These are phyloP conservation scores for Dynastes maya DNA, from an alignment of 2,888 invertebrate species.

Conservation along the genomic window DNA sequence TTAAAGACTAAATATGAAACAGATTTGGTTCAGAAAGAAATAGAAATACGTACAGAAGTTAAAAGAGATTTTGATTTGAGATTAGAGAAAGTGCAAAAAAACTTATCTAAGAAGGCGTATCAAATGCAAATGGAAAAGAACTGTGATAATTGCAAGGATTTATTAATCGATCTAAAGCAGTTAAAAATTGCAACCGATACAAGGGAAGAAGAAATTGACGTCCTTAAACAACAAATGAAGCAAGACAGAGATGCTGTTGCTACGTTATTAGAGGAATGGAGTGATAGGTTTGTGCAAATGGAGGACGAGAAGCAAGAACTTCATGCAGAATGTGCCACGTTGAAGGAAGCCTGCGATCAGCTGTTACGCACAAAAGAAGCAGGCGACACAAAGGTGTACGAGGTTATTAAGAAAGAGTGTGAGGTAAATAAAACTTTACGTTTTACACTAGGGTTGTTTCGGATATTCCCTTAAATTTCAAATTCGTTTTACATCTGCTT, in stretches of 20 bases:
- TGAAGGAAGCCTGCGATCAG: conserved; percentile 33
- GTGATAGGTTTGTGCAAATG: conserved; percentile 54
- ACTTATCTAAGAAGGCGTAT: conserved; percentile 32
- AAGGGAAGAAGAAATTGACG: conserved; percentile 42
- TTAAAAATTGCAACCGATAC: conserved; percentile 36
- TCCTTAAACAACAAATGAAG: conserved; percentile 50
- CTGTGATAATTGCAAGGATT: conserved; percentile 48
- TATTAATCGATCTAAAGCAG: conserved; percentile 36
- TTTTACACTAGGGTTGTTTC: too few relatives aligned
- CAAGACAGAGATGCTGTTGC: conserved; percentile 56
- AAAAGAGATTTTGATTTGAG: conserved; percentile 57
- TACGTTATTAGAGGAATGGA: conserved; percentile 56
- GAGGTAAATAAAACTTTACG: conserved; percentile 39
- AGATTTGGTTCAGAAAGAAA: conserved; percentile 57
- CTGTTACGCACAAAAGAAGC: conserved; percentile 49
- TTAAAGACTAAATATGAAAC: conserved; percentile 57
- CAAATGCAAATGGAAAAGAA: conserved; percentile 22
- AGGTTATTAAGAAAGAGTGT: conserved; percentile 52
- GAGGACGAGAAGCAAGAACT: conserved; percentile 54
- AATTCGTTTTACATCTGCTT: too few relatives aligned
- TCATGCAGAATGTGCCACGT: conserved; percentile 28
- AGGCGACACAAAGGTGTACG: conserved; percentile 52
- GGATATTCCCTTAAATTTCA: too few relatives aligned
- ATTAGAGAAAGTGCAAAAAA: conserved; percentile 47
- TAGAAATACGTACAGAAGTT: conserved; percentile 55